Base-by-base conservation (phyloP, 2,797 vertebrate species). In the Podargus strigoides region DNA sequence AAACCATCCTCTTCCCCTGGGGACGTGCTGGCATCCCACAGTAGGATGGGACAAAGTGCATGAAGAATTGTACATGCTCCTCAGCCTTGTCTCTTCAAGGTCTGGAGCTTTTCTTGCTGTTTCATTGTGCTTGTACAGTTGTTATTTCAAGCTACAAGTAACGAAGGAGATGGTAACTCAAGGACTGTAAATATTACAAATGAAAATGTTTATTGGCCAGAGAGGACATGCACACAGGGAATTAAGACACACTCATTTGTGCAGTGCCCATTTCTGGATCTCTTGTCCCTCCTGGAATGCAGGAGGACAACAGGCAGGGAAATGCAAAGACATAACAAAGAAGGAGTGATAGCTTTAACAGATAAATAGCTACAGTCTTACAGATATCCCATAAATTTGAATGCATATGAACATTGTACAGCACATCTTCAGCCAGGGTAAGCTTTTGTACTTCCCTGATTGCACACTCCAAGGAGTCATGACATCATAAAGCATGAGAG, bases 321-420 rank as follows among this genome's bases (percentile, higher is more conserved):
- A 44, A 32, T 3, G 5, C 3, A 22, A 56, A 37, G 49, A 2
- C 15, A 11, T 1, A 21, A 26, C 16, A 46, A 7, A 32, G 68
- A 14, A 4, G 32, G 59, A 36, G 36, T 1, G 14, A 20, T 7
- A 2, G 6, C 59, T 56, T 21, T 4, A 30, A 32, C 12, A 32
- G 58, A 14, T 0, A 5, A 67, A 44, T 8, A 59, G 8, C 46
- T 42, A 4, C 18, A 15, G 15, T 30, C 22, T 27, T 27, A 36
- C 11, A 56, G 30, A 50, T n/a, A 14, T 3, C 23, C 28, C 37
- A 10, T 27, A 23, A 21, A 41, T 55, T 2, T 46, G 44, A 27
- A 55, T 9, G 14, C 7, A 5, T 23, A 10, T 21, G 44, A 39
- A 22, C 14, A 1, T 16, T 17, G 10, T 30, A 19, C 0, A 1